Evolutionary conservation across 2,888 invertebrate genomes (phyloP).

Genomic region (Drosophila hamatofila): DNA sequence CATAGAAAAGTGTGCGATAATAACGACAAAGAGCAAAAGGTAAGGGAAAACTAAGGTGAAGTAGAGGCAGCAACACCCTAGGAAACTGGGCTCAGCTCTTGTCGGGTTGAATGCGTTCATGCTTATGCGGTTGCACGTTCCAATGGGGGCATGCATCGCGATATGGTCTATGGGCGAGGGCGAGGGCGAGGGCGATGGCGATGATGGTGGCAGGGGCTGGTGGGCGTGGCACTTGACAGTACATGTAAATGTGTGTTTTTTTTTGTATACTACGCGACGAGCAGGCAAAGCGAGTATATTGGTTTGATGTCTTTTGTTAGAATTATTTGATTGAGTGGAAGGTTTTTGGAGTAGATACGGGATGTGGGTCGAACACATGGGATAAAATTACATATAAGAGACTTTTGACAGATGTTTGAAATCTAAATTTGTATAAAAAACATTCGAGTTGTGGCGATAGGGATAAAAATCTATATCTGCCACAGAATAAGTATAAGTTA

Average conservation of each 20-base stretch:
- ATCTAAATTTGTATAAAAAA: too few relatives aligned
- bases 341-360: neutral
- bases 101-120: constrained; percentile 29
- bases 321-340: neutral
- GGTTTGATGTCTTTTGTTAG: neutral
- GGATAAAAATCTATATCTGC: too few relatives aligned
- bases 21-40: constrained; percentile 19
- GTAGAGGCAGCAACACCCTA: constrained; percentile 27
- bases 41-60: neutral
- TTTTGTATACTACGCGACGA: neutral
- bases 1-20: constrained; percentile 48
- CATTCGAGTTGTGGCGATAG: too few relatives aligned
- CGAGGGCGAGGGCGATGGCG: neutral
- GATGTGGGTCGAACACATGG: neutral
- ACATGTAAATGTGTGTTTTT: constrained; percentile 59
- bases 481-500: too few relatives aligned
- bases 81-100: constrained; percentile 27
- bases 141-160: constrained; percentile 62
- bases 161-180: constrained; percentile 40
- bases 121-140: constrained; percentile 73
- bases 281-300: neutral
- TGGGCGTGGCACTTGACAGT: constrained; percentile 61
- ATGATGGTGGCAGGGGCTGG: too few relatives aligned
- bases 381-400: too few relatives aligned
- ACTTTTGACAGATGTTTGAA: too few relatives aligned